Base-by-base conservation (phyloP, 2,797 vertebrate genomes). In the Cygnus olor region DNA sequence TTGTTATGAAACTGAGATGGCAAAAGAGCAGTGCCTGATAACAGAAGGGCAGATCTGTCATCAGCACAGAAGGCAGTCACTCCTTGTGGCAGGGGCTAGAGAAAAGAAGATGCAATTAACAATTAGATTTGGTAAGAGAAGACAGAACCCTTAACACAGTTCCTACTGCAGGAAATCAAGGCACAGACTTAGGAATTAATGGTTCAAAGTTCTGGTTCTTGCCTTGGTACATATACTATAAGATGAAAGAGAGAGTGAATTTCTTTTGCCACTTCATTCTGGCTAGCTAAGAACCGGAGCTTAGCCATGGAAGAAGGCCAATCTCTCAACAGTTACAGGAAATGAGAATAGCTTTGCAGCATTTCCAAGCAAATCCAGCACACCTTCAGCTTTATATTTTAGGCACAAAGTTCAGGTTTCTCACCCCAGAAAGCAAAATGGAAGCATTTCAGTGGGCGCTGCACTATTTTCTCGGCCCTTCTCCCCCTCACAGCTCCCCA, bases 111-210 rank as follows among this genome's bases (percentile, higher is more conserved):
- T 73, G 82, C 90, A 96, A 96, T 96, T 96, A 95, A 90, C 87
- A 95, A 95, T 91, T 95, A 95, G 92, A 70, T 95, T 95, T 94
- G 88, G 92, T 94, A 96, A 94, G 72, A 92, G 51, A 92, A 94
- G 79, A 88, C 88, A 95, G 91, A 95, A 56, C 20, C 12, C 64
- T 88, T 89, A 85, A 88, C 30, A 65, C 24, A 45, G 40, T 70
- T 93, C 72, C 44, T 95, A 25, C 72, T 92, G 80, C 81, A 95
- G 56, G 72, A 94, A 80, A 96, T 94, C 71, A 85, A 90, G 76
- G 58, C 79, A 91, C 51, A 96, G 79, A 79, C 81, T 80, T 64
- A 32, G 28, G 66, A 92, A 85, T 85, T 83, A 94, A 42, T 57
- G 70, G 63, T 42, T 92, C 77, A 83, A 89, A 84, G 76, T 79